Base-by-base conservation (phyloP, 2,113 vertebrate species). In the Oryzias javanicus region DNA sequence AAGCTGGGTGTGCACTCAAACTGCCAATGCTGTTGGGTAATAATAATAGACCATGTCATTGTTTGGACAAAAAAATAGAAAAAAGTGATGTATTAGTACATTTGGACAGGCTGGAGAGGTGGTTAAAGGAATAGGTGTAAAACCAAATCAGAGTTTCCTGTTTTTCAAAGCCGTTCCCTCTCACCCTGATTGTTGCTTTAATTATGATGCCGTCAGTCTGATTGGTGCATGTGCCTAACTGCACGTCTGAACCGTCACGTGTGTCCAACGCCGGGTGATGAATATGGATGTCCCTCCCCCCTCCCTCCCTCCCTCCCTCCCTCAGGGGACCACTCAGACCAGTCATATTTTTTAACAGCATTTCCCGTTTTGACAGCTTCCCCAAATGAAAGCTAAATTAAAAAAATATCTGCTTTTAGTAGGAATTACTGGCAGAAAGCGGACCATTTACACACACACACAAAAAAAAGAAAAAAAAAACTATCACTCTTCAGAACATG, bases 151-250 rank as follows among this genome's bases (percentile, higher is more conserved):
- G 74, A 84, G 81, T 77, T 78, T 77, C 67, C 64, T 67, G 25
- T 82, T 82, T 74, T 56, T 40, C 56, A 72, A 56, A 67, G 73
- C 22, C 40, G 64, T 42, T 7, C 55, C 61, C 68, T 83, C 75
- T 41, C 63, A 55, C 35, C 69, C 70, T 82, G 81, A 85, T 82
- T 84, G 81, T 86, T 84, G 84, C 80, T 83, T 80, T 72, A 85
- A 87, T 85, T 81, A 81, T 53, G 74, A 66, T 62, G 74, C 64
- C 71, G 71, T 77, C 78, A 56, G 76, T 72, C 76, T 85, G 75
- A 87, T 86, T 77, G 64, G 58, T 79, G 67, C n/a, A 65, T 68
- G 60, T 55, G 74, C 41, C 5, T 50, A n/a, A 70, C 61, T 72
- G 64, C 46, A 56, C 59, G 42, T 79, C 48, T 50, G 40, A 57